A percentile compares a stretch with the other conserved stretches of the same genome.
Conservation (phyloP, 2,888 invertebrate genomes). For the Drosophila rubida region DNA sequence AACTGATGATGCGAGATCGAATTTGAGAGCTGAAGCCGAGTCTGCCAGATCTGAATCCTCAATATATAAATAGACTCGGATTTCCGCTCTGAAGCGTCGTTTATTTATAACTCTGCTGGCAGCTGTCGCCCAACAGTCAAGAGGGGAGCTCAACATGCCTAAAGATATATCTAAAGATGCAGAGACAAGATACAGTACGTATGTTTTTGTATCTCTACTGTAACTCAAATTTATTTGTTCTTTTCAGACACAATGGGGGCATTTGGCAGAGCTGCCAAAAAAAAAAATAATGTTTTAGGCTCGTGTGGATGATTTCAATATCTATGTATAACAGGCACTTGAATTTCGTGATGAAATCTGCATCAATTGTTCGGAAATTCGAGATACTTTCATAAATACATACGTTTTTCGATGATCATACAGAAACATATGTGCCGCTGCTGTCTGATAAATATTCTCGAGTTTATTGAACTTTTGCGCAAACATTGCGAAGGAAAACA, state of each 20-base stretch:
- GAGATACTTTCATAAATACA: not conserved
- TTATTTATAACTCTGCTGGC: slow-evolving; percentile 36
- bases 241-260: slow-evolving; percentile 43
- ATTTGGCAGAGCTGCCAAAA: slow-evolving; percentile 56
- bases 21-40: slow-evolving; percentile 17
- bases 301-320: slow-evolving; percentile 2
- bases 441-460: not conserved
- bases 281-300: slow-evolving; percentile 5
- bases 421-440: too few species aligned
- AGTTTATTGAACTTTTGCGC: slow-evolving; percentile 38
- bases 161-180: not conserved
- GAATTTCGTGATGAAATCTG: not conserved
- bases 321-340: not conserved
- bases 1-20: slow-evolving; percentile 24
- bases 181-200: slow-evolving; percentile 1
- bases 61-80: slow-evolving; percentile 39
- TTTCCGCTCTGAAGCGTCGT: slow-evolving; percentile 38
- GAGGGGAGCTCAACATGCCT: slow-evolving; percentile 11
- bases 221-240: slow-evolving; percentile 24
- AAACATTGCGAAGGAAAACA: not conserved
- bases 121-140: slow-evolving; percentile 11
- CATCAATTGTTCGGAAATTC: not conserved
- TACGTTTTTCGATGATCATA: not conserved
- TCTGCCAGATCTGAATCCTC: slow-evolving; percentile 7
- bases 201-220: slow-evolving; percentile 16